These are phyloP conservation scores for Meiosimyza decipiens DNA, from an alignment of 2,888 invertebrate species.

Conservation along the genomic window DNA sequence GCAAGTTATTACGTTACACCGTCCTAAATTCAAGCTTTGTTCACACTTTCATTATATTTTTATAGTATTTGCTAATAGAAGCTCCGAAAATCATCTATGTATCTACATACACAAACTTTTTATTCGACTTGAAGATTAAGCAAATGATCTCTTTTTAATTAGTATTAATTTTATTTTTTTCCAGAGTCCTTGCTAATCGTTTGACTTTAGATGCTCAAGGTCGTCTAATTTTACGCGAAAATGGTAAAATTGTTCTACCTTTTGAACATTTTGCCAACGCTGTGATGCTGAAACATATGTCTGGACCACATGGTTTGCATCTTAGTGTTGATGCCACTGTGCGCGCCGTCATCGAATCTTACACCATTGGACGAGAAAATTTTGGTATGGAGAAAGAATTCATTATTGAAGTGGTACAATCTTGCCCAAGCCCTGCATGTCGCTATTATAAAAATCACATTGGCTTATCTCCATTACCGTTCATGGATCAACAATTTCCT, in stretches of 20 bases:
- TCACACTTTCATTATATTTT: too few relatives aligned
- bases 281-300: conserved; percentile 91
- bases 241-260: conserved; percentile 88
- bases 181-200: conserved; percentile 86
- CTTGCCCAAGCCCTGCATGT: conserved; percentile 88
- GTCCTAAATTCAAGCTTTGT: too few relatives aligned
- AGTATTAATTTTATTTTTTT: conserved; percentile 16
- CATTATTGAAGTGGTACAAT: conserved; percentile 88
- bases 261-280: conserved; percentile 93
- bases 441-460: conserved; percentile 88
- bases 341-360: conserved; percentile 86
- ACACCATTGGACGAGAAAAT: conserved; percentile 74
- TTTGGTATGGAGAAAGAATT: conserved; percentile 88
- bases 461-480: conserved; percentile 69
- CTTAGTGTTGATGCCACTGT: conserved; percentile 86
- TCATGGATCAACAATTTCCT: conserved; percentile 65
- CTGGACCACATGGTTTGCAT: conserved; percentile 87
- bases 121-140: too few relatives aligned
- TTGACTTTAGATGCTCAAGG: conserved; percentile 87
- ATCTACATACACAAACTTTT: too few relatives aligned
- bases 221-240: conserved; percentile 82
- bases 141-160: not conserved
- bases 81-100: too few relatives aligned
- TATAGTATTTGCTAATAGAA: too few relatives aligned
- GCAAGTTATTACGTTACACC: too few relatives aligned